Conservation (phyloP, 1,140 invertebrate genomes). For the Geopemphigus sp. region DNA sequence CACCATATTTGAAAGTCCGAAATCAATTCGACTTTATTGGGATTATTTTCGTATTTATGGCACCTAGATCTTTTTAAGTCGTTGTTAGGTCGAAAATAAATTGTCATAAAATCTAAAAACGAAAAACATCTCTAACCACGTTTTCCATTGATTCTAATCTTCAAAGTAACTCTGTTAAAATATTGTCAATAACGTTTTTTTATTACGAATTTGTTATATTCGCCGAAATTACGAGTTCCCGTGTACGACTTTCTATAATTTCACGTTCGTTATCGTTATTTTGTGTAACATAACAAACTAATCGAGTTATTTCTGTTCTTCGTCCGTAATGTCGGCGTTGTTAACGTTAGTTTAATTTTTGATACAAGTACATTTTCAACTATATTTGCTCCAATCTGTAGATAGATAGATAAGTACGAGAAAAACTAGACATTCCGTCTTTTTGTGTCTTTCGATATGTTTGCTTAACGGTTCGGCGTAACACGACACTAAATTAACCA, state of each 20-base stretch:
- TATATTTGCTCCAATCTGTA: slow-evolving; percentile 48
- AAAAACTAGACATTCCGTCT: not conserved
- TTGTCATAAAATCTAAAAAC: too few relatives aligned
- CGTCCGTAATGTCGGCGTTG: slow-evolving; percentile 42
- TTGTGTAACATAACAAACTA: slow-evolving; percentile 3
- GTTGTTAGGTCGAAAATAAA: too few relatives aligned
- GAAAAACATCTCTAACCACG: too few relatives aligned
- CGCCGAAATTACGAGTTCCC: too few relatives aligned
- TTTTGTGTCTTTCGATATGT: slow-evolving; percentile 14
- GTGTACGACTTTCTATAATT: slow-evolving; percentile 10
- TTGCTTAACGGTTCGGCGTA: not conserved
- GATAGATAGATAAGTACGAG: slow-evolving; percentile 22
- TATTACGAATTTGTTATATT: too few relatives aligned
- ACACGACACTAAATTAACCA: not conserved
- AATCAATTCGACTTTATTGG: too few relatives aligned
- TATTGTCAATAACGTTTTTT: too few relatives aligned
- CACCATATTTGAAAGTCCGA: too few relatives aligned
- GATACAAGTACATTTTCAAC: slow-evolving; percentile 50
- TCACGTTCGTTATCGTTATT: not conserved
- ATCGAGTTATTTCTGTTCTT: slow-evolving; percentile 47
- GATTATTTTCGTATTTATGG: too few relatives aligned
- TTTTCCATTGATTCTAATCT: too few relatives aligned
- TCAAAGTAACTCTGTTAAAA: too few relatives aligned
- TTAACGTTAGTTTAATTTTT: not conserved
- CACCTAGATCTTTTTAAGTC: too few relatives aligned